These are phyloP conservation scores for Pogonophryne albipinna DNA, from an alignment of 2,797 vertebrate species.

Conservation along the genomic window DNA sequence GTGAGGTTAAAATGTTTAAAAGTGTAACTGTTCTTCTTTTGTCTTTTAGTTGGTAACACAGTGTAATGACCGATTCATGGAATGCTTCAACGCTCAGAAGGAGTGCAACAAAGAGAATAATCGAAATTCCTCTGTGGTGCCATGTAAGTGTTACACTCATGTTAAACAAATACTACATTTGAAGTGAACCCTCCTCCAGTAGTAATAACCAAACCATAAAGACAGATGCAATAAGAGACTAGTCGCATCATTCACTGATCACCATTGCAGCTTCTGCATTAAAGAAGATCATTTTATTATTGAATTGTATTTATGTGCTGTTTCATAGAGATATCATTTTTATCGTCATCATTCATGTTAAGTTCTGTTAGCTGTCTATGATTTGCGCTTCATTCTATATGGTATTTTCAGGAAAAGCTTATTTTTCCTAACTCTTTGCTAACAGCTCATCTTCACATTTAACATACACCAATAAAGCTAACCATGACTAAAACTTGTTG, in stretches of 20 bases:
- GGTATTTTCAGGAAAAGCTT: background rate
- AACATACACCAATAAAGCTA: background rate
- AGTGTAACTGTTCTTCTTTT: slow-evolving; percentile 3
- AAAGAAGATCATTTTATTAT: background rate
- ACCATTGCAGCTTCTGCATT: background rate
- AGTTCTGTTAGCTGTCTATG: background rate
- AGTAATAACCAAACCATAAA: background rate
- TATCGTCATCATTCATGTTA: background rate
- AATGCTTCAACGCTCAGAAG: slow-evolving; percentile 95
- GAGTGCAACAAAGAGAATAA: slow-evolving; percentile 98
- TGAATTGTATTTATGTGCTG: background rate
- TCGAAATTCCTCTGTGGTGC: slow-evolving; percentile 94
- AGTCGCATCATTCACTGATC: background rate
- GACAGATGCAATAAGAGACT: background rate
- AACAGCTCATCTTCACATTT: background rate
- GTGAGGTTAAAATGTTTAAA: background rate
- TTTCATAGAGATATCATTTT: background rate
- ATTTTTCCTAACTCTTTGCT: background rate
- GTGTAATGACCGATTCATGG: slow-evolving; percentile 91
- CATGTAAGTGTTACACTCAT: slow-evolving; percentile 86
- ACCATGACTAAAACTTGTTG: background rate
- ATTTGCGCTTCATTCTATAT: background rate
- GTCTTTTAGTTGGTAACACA: slow-evolving; percentile 90
- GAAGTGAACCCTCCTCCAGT: background rate
- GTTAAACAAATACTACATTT: background rate